Evolutionary conservation across 2,888 invertebrate species (phyloP), one percentile per base, ranked within the genome.

Genomic region (Standfussiana lucernea): DNA sequence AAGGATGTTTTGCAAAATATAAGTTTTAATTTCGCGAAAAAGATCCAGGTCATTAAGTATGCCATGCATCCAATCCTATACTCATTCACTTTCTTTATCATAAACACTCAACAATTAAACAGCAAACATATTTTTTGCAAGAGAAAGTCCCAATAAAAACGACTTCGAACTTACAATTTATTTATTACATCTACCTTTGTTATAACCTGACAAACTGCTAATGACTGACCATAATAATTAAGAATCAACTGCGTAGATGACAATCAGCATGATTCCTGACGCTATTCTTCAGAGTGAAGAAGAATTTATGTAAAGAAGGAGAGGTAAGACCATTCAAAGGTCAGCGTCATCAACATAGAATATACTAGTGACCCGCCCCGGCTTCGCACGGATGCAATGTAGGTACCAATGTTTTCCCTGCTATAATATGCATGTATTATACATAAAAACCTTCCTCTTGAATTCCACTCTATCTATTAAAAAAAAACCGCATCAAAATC

Each of bases 321-420:
- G 74, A 82, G 69, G 81, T 69, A 61, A 77, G 2, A 15, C n/a
- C 35, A 56, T 42, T 82, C 28, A 81, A 81, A 81, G 79, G 81
- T 82, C 78, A 69, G 2, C 0, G 64, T 82, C 40, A 67, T 50
- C 24, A 69, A 35, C 53, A 69, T 42, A 50, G 13, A 40, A 6
- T 42, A 15, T 40, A 40, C 15, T 67, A n/a, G n/a, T n/a, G n/a
- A n/a, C n/a, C n/a, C n/a, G n/a, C n/a, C n/a, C n/a, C n/a, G n/a
- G n/a, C n/a, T n/a, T n/a, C n/a, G n/a, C n/a, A n/a, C n/a, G n/a
- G n/a, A n/a, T n/a, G n/a, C n/a, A n/a, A n/a, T n/a, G n/a, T n/a
- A n/a, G n/a, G n/a, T n/a, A n/a, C n/a, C n/a, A n/a, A n/a, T n/a
- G n/a, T n/a, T n/a, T n/a, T n/a, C n/a, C n/a, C n/a, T n/a, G n/a